A percentile compares a stretch with the other conserved stretches of the same genome.
Evolutionary conservation across 2,797 vertebrate species (phyloP).

Genomic region (Cuculus canorus): DNA sequence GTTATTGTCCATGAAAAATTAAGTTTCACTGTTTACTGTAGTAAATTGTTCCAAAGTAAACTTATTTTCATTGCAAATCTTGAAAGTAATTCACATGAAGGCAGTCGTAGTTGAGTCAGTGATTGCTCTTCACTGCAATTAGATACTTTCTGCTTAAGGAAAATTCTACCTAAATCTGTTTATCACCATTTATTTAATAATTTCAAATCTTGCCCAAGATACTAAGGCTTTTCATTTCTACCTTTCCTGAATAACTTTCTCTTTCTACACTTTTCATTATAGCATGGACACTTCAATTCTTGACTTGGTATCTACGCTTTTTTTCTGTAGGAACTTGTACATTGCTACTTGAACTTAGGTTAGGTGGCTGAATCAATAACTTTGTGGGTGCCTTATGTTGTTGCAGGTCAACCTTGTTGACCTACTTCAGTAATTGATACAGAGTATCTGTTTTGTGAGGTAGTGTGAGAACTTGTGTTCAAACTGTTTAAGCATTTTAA

Average conservation of each 20-base stretch:
- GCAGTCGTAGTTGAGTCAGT: background rate
- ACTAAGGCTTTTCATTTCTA: background rate
- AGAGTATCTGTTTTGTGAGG: background rate
- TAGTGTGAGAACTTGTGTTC: background rate
- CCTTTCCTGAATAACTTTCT: background rate
- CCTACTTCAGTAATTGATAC: background rate
- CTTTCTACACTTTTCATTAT: background rate
- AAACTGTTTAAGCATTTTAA: background rate
- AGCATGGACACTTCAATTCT: background rate
- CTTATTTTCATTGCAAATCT: background rate
- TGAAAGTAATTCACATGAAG: background rate
- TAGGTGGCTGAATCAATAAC: background rate
- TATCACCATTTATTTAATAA: background rate
- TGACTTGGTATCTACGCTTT: background rate
- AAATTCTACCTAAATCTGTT: background rate
- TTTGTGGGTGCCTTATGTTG: background rate
- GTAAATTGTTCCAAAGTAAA: background rate
- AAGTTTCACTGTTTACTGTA: background rate
- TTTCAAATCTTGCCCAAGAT: background rate
- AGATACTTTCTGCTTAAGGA: background rate
- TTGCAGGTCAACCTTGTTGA: background rate
- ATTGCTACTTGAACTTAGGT: background rate
- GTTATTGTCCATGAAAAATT: background rate
- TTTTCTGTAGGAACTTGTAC: background rate
- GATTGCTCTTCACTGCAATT: background rate